phyloP scores from a whole-genome alignment of 2,888 invertebrate genomes.

The Aspidapion aeneum region DNA sequence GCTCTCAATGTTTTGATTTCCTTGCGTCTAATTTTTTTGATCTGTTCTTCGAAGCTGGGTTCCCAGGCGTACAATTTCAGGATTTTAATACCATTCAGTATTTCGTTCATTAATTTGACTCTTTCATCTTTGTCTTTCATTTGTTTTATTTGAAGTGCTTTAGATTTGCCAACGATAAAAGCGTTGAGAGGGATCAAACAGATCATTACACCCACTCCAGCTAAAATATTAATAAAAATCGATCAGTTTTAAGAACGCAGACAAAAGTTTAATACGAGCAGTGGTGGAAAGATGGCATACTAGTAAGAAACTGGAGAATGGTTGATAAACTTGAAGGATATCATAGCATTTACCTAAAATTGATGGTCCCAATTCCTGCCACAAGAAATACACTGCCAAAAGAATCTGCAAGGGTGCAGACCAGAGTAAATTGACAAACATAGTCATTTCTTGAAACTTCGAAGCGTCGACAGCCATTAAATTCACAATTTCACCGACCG shows the following conservation, averaged over 20 bases:
- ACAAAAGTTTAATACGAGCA: no score
- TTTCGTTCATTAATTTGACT: slow-evolving; percentile 56
- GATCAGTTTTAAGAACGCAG: no score
- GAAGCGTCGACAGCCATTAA: slow-evolving; percentile 52
- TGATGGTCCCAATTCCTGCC: slow-evolving; percentile 52
- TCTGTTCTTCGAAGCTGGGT: slow-evolving; percentile 54
- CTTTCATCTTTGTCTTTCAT: slow-evolving; percentile 55
- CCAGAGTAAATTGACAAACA: slow-evolving; percentile 51
- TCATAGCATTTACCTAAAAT: no score
- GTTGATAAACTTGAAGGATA: slow-evolving; percentile 39
- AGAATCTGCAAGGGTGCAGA: slow-evolving; percentile 54
- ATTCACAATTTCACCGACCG: slow-evolving; percentile 52
- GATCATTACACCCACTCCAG: slow-evolving; percentile 53
- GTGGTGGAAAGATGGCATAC: no score
- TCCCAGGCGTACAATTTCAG: slow-evolving; percentile 63
- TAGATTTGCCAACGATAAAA: slow-evolving; percentile 47
- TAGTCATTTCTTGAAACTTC: slow-evolving; percentile 47
- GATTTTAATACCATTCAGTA: slow-evolving; percentile 57
- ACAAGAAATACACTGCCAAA: slow-evolving; percentile 52
- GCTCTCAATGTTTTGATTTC: slow-evolving; percentile 56
- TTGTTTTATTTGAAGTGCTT: slow-evolving; percentile 48
- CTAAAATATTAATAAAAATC: slow-evolving; percentile 42
- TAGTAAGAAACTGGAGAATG: neutral
- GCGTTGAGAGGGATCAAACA: slow-evolving; percentile 54
- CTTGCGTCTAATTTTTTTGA: slow-evolving; percentile 53